Percentiles rank a stretch among this genome's conserved stretches.
Conservation (phyloP, 2,113 vertebrate genomes). For the Macroglossus sobrinus region DNA sequence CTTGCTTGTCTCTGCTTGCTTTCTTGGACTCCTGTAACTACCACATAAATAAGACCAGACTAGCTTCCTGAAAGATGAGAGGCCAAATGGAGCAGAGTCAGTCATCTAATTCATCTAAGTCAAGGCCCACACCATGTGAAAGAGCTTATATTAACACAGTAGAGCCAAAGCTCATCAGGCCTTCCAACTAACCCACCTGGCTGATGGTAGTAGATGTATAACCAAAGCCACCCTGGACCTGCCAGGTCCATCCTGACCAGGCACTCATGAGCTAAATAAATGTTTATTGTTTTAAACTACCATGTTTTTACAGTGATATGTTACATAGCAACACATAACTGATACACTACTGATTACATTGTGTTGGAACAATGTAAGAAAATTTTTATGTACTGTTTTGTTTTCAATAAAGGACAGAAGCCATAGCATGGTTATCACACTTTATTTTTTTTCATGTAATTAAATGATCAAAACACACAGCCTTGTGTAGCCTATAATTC, state of each 20-base stretch:
- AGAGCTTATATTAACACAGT: not conserved
- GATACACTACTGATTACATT: not conserved
- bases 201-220: not conserved
- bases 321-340: not conserved
- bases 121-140: not conserved
- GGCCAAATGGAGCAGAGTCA: no score
- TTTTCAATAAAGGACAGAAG: not conserved
- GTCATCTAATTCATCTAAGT: not conserved
- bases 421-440: not conserved
- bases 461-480: not conserved
- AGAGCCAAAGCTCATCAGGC: not conserved
- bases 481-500: not conserved
- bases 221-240: no score
- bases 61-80: not conserved
- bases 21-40: not conserved
- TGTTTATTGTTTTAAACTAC: not conserved
- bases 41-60: not conserved
- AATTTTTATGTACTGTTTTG: not conserved
- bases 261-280: not conserved
- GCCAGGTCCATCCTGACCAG: accelerated
- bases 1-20: not conserved
- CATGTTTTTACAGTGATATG: not conserved
- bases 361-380: not conserved
- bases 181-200: not conserved
- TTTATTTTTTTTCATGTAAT: not conserved